Evolutionary conservation across 1,140 invertebrate genomes (phyloP), one percentile per base, ranked within the genome.

Genomic region (Zaprionus inermis): DNA sequence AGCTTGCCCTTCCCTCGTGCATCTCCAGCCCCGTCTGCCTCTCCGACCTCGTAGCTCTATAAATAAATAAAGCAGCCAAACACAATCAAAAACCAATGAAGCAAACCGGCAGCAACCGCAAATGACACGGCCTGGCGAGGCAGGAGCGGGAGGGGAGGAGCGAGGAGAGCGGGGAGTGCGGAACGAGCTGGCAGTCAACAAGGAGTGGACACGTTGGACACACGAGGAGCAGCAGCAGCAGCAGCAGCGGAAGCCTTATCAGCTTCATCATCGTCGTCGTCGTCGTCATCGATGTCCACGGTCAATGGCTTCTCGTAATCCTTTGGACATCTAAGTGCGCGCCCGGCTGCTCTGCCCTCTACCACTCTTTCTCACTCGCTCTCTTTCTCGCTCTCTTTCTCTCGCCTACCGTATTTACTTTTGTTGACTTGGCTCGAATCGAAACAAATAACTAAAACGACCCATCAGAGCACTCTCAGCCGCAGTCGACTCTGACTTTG

Each of bases 1-100:
- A 51, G 56, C 30, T 51, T 36, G 38, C 11, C 22, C 11, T 0
- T 20, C 58, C 24, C 34, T 10, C 9, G 0, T 10, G 9, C 56
- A 41, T 24, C 30, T 9, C 6, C 30, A 28, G 24, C 36, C 32
- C 44, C 7, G 3, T 57, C 64, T 78, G 78, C 24, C 5, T 56
- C 70, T 70, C 54, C 52, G 72, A 70, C 57, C 56, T 56, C 57
- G 70, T 61, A 78, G 67, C 79, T 81, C 79, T 81, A 88, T 86
- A 86, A 86, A 86, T 86, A 86, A 86, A 86, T 88, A 86, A 86
- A 76, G 69, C 83, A 88, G 72, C 82, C 82, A 88, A 86, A 86
- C 79, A 86, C 83, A 86, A 86, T 86, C 82, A 86, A 86, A 86
- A 86, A 77, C 79, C 82, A 88, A 86, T 86, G 82, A 88, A 79